Conservation (phyloP, 2,797 vertebrate genomes). For the Argya squamiceps region DNA sequence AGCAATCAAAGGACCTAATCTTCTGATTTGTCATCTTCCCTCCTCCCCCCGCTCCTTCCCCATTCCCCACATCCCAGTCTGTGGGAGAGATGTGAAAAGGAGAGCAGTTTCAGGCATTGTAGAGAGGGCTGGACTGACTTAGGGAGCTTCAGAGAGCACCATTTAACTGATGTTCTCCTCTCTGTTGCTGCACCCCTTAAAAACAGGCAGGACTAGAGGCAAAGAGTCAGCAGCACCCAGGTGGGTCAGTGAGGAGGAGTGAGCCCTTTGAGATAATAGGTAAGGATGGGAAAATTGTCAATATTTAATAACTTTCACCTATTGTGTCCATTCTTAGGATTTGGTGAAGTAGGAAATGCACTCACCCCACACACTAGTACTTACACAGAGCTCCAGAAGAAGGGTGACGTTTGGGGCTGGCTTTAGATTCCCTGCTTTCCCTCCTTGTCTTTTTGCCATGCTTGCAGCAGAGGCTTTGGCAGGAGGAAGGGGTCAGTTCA, state of each 20-base stretch:
- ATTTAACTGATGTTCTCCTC: neutral
- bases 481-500: neutral
- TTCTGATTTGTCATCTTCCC: neutral
- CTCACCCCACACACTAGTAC: too few relatives aligned
- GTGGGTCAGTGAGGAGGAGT: neutral
- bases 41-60: accelerated
- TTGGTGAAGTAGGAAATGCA: neutral
- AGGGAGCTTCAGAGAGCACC: neutral
- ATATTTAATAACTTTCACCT: neutral
- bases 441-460: accelerated
- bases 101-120: neutral
- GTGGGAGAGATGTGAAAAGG: neutral
- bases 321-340: neutral
- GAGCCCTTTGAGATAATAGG: neutral
- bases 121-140: neutral
- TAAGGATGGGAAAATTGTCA: neutral
- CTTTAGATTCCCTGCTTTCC: neutral
- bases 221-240: neutral
- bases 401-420: neutral
- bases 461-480: neutral
- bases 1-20: neutral
- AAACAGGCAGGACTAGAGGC: neutral
- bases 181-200: neutral
- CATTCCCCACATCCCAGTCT: accelerated
- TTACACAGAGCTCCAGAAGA: neutral